These are phyloP conservation scores for Sturmia bella DNA, from an alignment of 2,888 invertebrate genomes.

Conservation along the genomic window DNA sequence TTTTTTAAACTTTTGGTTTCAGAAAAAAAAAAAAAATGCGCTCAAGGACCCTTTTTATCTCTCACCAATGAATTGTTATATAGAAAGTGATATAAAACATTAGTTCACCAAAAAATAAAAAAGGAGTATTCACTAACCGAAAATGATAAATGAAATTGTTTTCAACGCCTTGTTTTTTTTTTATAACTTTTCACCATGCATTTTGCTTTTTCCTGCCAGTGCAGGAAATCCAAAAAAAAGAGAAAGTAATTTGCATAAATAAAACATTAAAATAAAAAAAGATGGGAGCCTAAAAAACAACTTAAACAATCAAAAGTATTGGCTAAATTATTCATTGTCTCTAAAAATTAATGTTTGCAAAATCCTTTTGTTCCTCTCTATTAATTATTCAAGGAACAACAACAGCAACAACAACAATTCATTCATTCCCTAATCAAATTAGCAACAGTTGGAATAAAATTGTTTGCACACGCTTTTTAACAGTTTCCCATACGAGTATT, in stretches of 20 bases:
- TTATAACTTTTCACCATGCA: no score
- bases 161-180: slow-evolving; percentile 22
- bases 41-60: no score
- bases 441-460: slow-evolving; percentile 76
- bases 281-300: slow-evolving; percentile 7
- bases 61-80: no score
- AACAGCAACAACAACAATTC: slow-evolving; percentile 1
- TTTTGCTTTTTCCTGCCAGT: slow-evolving; percentile 28
- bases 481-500: not conserved
- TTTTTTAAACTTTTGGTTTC: no score
- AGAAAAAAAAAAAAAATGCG: no score
- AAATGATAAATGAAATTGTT: slow-evolving; percentile 40
- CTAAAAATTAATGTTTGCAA: slow-evolving; percentile 1
- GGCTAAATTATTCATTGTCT: slow-evolving; percentile 42
- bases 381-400: slow-evolving; percentile 8
- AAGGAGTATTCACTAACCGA: not conserved
- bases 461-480: slow-evolving; percentile 12
- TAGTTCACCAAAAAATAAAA: no score
- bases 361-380: slow-evolving; percentile 25
- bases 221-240: slow-evolving; percentile 33
- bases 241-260: slow-evolving; percentile 62
- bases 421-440: slow-evolving; percentile 78
- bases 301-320: slow-evolving; percentile 3
- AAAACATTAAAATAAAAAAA: slow-evolving; percentile 49
- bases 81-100: no score